phyloP scores from a whole-genome alignment of 2,888 invertebrate genomes.

The Amphipyra berbera region DNA sequence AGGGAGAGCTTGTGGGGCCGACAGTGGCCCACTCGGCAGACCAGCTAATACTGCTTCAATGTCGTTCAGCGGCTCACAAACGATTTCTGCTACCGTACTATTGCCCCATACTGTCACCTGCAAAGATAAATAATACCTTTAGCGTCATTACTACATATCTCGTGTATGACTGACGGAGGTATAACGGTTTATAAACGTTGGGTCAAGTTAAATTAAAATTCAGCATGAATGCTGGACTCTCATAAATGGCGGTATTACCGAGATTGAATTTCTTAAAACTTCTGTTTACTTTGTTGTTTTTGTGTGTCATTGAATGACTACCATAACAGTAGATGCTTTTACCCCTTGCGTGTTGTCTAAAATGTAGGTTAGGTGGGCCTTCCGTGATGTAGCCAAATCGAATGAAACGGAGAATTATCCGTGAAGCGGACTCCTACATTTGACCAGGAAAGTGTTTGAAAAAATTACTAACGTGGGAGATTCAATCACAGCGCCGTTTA shows the following conservation, averaged over 20 bases:
- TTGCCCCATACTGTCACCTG: slow-evolving; percentile 84
- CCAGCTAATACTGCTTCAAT: slow-evolving; percentile 82
- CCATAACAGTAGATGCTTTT: slow-evolving; percentile 41
- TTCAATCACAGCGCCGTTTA: slow-evolving; percentile 57
- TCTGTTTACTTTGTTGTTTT: slow-evolving; percentile 38
- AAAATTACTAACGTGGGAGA: slow-evolving; percentile 51
- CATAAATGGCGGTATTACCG: slow-evolving; percentile 33
- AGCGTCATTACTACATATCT: slow-evolving; percentile 25
- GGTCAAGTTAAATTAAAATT: slow-evolving; percentile 50
- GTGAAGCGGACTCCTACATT: slow-evolving; percentile 43
- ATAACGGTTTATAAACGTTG: slow-evolving; percentile 45
- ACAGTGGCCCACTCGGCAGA: slow-evolving; percentile 79
- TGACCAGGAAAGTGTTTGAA: slow-evolving; percentile 35
- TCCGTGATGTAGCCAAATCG: slow-evolving; percentile 44
- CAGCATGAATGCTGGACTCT: slow-evolving; percentile 44
- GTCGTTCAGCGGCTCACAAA: slow-evolving; percentile 83
- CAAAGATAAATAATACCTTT: slow-evolving; percentile 56
- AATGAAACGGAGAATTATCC: slow-evolving; percentile 37
- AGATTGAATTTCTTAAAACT: slow-evolving; percentile 48
- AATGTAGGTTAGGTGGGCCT: slow-evolving; percentile 42
- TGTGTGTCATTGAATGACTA: slow-evolving; percentile 38
- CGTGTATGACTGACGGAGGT: slow-evolving; percentile 30
- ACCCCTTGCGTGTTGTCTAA: slow-evolving; percentile 47
- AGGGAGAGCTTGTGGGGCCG: slow-evolving; percentile 75
- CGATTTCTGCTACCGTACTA: slow-evolving; percentile 84